Base-by-base conservation (phyloP, 2,888 invertebrate species). In the Acrocyrtus sp. region DNA sequence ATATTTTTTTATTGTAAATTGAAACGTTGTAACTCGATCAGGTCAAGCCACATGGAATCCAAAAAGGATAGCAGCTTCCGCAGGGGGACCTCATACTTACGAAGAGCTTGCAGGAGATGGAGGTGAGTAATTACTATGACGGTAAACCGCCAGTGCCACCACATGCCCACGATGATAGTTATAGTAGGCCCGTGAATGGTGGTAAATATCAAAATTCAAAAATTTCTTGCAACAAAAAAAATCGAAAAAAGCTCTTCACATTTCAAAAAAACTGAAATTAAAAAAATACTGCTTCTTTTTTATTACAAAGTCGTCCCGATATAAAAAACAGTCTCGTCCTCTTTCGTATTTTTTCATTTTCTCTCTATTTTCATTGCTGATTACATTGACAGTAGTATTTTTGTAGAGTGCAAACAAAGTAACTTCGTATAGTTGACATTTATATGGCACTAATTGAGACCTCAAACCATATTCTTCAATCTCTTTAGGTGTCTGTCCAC, bases 1-100 rank as follows among this genome's bases (percentile, higher is more conserved):
- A 6, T 34, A 6, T 12, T 34, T 34, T 34, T 34, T 34, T 34
- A 34, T 34, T 34, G n/a, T n/a, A n/a, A n/a, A n/a, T n/a, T n/a
- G n/a, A n/a, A n/a, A n/a, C n/a, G n/a, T n/a, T n/a, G n/a, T n/a
- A n/a, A n/a, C n/a, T 60, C 57, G 47, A 68, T 74, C 69, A 78
- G 80, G 79, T 77, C 79, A 79, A 76, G 75, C 75, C 26, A 79
- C 79, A n/a, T 80, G 80, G 80, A 74, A 78, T 72, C 77, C 77
- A 19, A 65, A 78, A 68, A 73, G 77, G 72, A 72, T 73, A 65
- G 78, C 78, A 58, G 75, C 80, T 21, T 73, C 76, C 47, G 66
- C 73, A 50, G 79, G 78, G 54, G 77, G 70, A 39, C 78, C 79
- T 21, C 79, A 79, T 68, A 78, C 79, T 19, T 80, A 80, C 58